phyloP scores from a whole-genome alignment of 2,113 vertebrate genomes.

The Seriola rivoliana region DNA sequence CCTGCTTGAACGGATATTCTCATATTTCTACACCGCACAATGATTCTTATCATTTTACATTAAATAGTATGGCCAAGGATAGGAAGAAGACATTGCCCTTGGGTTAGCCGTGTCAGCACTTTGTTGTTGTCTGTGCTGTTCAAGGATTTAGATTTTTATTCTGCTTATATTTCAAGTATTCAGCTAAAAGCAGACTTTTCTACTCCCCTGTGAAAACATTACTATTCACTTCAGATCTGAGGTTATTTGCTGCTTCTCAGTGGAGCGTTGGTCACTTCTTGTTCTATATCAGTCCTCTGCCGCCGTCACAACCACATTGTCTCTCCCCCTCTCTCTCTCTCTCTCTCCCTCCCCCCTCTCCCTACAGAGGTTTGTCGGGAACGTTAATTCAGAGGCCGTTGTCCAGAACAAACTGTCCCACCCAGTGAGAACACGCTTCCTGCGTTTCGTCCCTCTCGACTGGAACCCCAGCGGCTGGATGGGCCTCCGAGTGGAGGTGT shows the following conservation, averaged over 20 bases:
- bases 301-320: neutral
- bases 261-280: neutral
- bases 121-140: slow-evolving; percentile 25
- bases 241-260: slow-evolving; percentile 3
- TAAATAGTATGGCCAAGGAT: slow-evolving; percentile 54
- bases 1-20: slow-evolving; percentile 38
- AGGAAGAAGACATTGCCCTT: slow-evolving; percentile 36
- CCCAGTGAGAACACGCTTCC: slow-evolving; percentile 89
- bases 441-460: slow-evolving; percentile 91
- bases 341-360: neutral
- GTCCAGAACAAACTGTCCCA: slow-evolving; percentile 91
- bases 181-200: slow-evolving; percentile 22
- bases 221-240: neutral
- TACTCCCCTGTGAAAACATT: slow-evolving; percentile 26
- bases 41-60: slow-evolving; percentile 65
- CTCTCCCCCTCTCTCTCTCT: neutral
- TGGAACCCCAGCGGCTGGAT: slow-evolving; percentile 90
- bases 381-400: slow-evolving; percentile 90
- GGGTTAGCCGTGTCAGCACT: slow-evolving; percentile 48
- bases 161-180: slow-evolving; percentile 48
- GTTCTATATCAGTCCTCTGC: neutral
- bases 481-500: slow-evolving; percentile 92
- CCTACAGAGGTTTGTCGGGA: slow-evolving; percentile 90
- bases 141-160: slow-evolving; percentile 40
- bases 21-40: slow-evolving; percentile 43